phyloP scores from a whole-genome alignment of 1,140 invertebrate genomes.

The Orius insidiosus region DNA sequence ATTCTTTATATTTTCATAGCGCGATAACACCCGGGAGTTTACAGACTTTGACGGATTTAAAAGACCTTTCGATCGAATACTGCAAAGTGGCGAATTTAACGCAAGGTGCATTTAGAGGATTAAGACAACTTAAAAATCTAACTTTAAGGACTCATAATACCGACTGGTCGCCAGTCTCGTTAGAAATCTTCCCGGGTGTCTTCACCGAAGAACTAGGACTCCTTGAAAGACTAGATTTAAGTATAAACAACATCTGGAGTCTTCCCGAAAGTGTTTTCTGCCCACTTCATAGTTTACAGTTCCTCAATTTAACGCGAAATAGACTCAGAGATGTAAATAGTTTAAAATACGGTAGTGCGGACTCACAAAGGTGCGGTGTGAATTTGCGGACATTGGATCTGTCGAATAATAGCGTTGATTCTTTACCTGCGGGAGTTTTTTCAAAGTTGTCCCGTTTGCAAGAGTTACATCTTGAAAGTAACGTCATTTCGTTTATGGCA shows the following conservation, averaged over 20 bases:
- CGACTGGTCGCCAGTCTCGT: constrained; percentile 68
- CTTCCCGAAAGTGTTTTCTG: constrained; percentile 70
- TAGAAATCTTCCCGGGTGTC: constrained; percentile 55
- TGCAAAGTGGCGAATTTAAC: constrained; percentile 80
- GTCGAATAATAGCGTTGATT: constrained; percentile 66
- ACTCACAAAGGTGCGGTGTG: constrained; percentile 44
- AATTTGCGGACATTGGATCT: constrained; percentile 59
- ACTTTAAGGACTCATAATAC: constrained; percentile 79
- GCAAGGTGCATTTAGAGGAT: constrained; percentile 61
- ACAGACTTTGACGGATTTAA: constrained; percentile 58
- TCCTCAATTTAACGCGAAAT: constrained; percentile 66
- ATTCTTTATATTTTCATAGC: constrained; percentile 69
- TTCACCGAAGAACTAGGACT: constrained; percentile 55
- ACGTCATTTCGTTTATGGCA: constrained; percentile 55
- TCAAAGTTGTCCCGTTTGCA: constrained; percentile 46
- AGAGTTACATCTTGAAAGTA: constrained; percentile 45
- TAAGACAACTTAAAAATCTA: constrained; percentile 62
- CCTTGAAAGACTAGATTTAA: constrained; percentile 63
- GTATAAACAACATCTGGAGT: constrained; percentile 71
- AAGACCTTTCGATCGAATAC: constrained; percentile 69
- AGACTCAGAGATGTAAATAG: constrained; percentile 56
- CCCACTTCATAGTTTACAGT: constrained; percentile 52
- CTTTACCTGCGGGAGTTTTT: constrained; percentile 54
- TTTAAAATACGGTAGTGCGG: constrained; percentile 44
- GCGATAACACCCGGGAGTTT: constrained; percentile 71